Base-by-base conservation (phyloP, 1,140 invertebrate species). In the Eurytemora carolleeae region DNA sequence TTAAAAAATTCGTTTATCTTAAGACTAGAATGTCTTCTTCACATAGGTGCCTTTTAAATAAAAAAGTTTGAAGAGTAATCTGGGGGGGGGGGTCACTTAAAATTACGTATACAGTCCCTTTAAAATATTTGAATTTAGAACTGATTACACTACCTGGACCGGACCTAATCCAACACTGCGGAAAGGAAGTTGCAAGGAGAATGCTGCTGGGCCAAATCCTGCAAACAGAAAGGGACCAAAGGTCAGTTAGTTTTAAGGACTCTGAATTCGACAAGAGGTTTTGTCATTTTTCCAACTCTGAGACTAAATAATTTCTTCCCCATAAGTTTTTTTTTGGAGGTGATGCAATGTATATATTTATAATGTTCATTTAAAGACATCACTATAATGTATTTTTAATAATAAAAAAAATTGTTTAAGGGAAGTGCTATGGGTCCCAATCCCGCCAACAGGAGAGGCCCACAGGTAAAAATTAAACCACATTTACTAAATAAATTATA, bases 141-240 rank as follows among this genome's bases (percentile, higher is more conserved):
- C 78, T 22, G 81, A 83, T 67, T 84, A 84, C 70, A 75, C 81
- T 17, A 78, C 80, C 15, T 84, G 81, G 81, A 78, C 79, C 64
- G 81, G 82, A 18, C 76, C 81, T 15, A 78, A 82, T 71, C 73
- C 77, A 3, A 66, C 74, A 15, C 65, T 65, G 55, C 68, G 71
- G 67, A 65, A 75, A 70, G 24, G 68, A 15, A 72, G 72, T 69
- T 64, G 72, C 59, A 65, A 67, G 58, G 76, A 64, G 65, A 69
- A 76, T n/a, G 74, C 77, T 0, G 71, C 73, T 63, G 82, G 82
- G 1, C 69, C 77, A 0, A 76, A 83, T 24, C 2, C 23, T 3
- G 16, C 12, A 7, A 15, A 24, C 17, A 2, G 18, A 2, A 20
- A 18, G 15, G 56, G 56, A 57, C 23, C 15, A 18, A 57, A 22